Evolutionary conservation across 2,113 vertebrate genomes (phyloP).

Genomic region (Pipra filicauda): DNA sequence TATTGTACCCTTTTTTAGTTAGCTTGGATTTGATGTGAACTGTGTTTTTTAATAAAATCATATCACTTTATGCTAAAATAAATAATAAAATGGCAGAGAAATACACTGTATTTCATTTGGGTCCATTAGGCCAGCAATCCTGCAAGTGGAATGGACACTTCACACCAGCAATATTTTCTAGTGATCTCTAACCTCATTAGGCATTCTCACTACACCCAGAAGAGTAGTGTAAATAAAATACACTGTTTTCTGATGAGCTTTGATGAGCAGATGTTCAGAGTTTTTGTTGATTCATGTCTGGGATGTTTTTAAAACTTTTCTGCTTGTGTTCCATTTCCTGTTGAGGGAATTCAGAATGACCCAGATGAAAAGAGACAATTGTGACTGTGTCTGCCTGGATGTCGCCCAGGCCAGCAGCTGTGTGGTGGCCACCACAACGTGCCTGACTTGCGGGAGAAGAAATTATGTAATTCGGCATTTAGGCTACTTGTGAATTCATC

Average conservation of each 20-base stretch:
- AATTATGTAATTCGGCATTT: slow-evolving; percentile 61
- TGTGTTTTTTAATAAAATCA: neutral
- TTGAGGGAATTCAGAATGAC: slow-evolving; percentile 77
- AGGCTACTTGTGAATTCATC: slow-evolving; percentile 48
- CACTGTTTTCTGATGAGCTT: slow-evolving; percentile 68
- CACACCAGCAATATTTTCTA: neutral
- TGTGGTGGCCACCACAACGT: slow-evolving; percentile 55
- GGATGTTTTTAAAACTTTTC: slow-evolving; percentile 71
- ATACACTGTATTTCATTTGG: neutral
- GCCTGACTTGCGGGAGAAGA: slow-evolving; percentile 45
- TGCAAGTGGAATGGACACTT: neutral
- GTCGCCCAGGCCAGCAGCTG: slow-evolving; percentile 77
- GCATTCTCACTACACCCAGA: slow-evolving; percentile 45
- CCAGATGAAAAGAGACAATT: slow-evolving; percentile 75
- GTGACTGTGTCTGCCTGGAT: slow-evolving; percentile 75
- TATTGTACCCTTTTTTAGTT: neutral
- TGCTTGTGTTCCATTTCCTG: slow-evolving; percentile 73
- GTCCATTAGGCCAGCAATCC: neutral
- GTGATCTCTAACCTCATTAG: slow-evolving; percentile 37
- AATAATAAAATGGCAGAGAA: neutral
- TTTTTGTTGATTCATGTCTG: slow-evolving; percentile 76
- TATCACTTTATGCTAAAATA: neutral
- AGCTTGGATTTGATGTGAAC: neutral
- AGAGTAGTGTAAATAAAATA: slow-evolving; percentile 68
- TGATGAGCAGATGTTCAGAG: slow-evolving; percentile 76